Evolutionary conservation across 2,113 vertebrate species (phyloP).

Genomic region (Oryzias woworae): DNA sequence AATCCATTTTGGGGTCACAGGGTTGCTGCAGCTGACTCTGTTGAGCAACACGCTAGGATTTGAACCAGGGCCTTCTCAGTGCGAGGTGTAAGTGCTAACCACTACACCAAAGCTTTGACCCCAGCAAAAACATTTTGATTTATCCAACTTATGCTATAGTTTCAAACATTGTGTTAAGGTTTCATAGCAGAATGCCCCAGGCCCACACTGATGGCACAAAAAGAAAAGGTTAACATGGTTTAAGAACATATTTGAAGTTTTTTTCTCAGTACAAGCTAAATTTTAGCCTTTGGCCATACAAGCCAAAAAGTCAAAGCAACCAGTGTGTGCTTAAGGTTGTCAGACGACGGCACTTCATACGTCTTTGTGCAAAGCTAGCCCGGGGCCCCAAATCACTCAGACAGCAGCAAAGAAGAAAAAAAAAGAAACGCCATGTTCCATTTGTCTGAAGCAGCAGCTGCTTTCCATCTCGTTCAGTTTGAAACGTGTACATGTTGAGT

Average conservation of each 20-base stretch:
- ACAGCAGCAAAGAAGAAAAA: neutral
- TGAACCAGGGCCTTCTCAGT: too few relatives aligned
- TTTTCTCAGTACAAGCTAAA: neutral
- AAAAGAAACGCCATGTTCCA: slow-evolving; percentile 23
- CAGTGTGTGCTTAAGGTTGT: slow-evolving; percentile 66
- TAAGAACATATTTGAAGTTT: slow-evolving; percentile 1
- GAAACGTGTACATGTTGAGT: slow-evolving; percentile 23
- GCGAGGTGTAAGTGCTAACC: too few relatives aligned
- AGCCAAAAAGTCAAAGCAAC: slow-evolving; percentile 28
- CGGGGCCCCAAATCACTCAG: slow-evolving; percentile 32
- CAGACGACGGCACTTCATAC: slow-evolving; percentile 52
- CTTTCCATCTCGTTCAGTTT: slow-evolving; percentile 24
- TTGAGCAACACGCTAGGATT: too few relatives aligned
- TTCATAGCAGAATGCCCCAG: neutral
- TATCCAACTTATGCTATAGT: too few relatives aligned
- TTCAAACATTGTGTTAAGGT: too few relatives aligned
- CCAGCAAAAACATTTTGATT: too few relatives aligned
- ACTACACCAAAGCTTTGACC: too few relatives aligned
- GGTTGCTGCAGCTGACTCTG: too few relatives aligned
- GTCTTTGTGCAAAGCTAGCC: slow-evolving; percentile 41
- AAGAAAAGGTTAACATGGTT: slow-evolving; percentile 1
- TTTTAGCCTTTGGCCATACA: slow-evolving; percentile 36
- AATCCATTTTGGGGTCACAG: too few relatives aligned
- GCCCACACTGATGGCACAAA: neutral
- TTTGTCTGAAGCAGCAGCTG: slow-evolving; percentile 18